Conservation (phyloP, 2,113 vertebrate species). For the Aegotheles bennettii region DNA sequence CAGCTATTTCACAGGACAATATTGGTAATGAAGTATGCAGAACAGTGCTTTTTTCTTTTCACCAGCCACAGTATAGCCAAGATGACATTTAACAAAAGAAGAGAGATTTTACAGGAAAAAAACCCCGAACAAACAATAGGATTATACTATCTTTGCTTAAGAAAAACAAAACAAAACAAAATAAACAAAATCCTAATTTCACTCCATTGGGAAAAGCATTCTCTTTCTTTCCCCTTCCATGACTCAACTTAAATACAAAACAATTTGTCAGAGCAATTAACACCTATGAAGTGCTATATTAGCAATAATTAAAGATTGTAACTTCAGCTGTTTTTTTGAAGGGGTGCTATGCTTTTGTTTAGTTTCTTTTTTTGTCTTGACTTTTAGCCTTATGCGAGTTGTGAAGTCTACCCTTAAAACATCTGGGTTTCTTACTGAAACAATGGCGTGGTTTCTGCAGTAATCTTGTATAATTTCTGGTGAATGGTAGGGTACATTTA, state of each 20-base stretch:
- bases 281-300: conserved; percentile 46
- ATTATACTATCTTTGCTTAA: not conserved
- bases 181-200: not conserved
- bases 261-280: not conserved
- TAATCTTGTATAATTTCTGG: conserved; percentile 83
- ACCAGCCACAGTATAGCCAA: not conserved
- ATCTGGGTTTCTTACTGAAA: conserved; percentile 82
- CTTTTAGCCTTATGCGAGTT: conserved; percentile 65
- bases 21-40: not conserved
- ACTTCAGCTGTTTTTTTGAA: conserved; percentile 36
- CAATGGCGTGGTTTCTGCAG: conserved; percentile 71
- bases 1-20: not conserved
- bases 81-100: not conserved
- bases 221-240: not conserved
- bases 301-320: conserved; percentile 54
- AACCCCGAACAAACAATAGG: not conserved
- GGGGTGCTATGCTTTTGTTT: not conserved
- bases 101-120: not conserved
- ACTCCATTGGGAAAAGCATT: not conserved
- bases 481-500: conserved; percentile 84
- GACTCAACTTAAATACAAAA: not conserved
- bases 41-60: not conserved
- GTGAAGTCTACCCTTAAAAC: conserved; percentile 70
- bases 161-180: not conserved
- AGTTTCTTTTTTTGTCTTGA: conserved; percentile 48